Evolutionary conservation across 2,797 vertebrate genomes (phyloP).

Genomic region (Gouania willdenowi): DNA sequence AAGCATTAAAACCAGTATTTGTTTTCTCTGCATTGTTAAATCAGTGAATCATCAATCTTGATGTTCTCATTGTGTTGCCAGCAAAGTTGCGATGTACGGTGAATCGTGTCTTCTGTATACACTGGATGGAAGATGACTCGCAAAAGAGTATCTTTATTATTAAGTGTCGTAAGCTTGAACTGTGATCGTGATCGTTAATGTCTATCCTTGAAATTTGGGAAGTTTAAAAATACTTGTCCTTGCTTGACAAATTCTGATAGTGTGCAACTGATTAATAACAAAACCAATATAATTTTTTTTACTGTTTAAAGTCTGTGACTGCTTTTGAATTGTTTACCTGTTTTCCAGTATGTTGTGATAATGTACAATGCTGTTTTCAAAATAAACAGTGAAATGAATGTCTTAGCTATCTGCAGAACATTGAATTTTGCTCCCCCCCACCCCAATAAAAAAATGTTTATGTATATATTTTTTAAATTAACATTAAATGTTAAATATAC

Average conservation of each 20-base stretch:
- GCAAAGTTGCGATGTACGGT: conserved; percentile 37
- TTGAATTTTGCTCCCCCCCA: background rate
- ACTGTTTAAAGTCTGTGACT: conserved; percentile 34
- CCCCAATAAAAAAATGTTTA: too few relatives aligned
- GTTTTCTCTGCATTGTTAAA: conserved; percentile 22
- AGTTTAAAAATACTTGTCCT: conserved; percentile 13
- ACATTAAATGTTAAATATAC: too few relatives aligned
- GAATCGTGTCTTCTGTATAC: conserved; percentile 24
- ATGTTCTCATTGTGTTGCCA: conserved; percentile 30
- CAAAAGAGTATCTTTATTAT: conserved; percentile 15
- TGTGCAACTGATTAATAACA: conserved; percentile 16
- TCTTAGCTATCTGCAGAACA: too few relatives aligned
- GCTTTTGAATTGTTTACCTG: conserved; percentile 26
- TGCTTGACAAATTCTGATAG: conserved; percentile 26
- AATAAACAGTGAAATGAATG: conserved; percentile 54
- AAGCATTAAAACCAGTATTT: conserved; percentile 20
- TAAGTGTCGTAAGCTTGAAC: conserved; percentile 36
- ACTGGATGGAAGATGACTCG: conserved; percentile 13
- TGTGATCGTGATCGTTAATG: conserved; percentile 42
- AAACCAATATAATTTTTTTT: conserved; percentile 35
- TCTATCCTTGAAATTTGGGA: conserved; percentile 28
- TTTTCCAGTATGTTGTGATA: conserved; percentile 53
- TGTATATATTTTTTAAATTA: too few relatives aligned
- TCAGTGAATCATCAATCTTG: conserved; percentile 13
- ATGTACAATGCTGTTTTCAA: conserved; percentile 54